Base-by-base conservation (phyloP, 1,140 invertebrate genomes). In the Microplitis demolitor region DNA sequence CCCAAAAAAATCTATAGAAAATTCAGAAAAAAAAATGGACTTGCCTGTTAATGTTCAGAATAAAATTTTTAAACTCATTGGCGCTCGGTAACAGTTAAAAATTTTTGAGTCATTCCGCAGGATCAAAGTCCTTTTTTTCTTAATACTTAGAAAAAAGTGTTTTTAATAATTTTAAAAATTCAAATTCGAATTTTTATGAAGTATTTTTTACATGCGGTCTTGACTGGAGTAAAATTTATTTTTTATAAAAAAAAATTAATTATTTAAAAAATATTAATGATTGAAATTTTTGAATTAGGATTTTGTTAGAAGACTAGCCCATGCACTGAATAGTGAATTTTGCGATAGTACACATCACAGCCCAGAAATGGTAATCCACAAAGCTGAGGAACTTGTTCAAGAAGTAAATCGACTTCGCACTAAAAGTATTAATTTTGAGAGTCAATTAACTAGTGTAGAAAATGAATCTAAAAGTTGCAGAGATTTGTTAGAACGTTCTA, bases 311-410 rank as follows among this genome's bases (percentile, higher is more conserved):
- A 88, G 92, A 56, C 78, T 94, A 16, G 91, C 91, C 34, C 88
- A 90, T 1, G 90, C 91, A 5, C 80, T 94, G 37, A 93, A 91
- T 24, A 82, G 89, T 45, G 92, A 94, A 76, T 89, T 90, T 72
- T 89, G 90, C 76, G 92, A 93, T 82, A 88, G 77, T 54, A 75
- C 67, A 5, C 76, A 78, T 67, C 88, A 89, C 76, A 89, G 91
- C 2, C 88, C 91, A 0, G 93, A 93, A 78, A 89, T 88, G 74
- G 87, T 94, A 4, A 88, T 93, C 4, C 91, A 91, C 34, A 92
- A 93, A 80, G 90, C 92, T 11, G 88, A 92, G 9, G 92, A 94
- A 82, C 83, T 94, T 4, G 91, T 94, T 16, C 91, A 93, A 80
- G 90, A 91, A 78, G 89, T 88, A 34, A 86, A 85, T 37, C 84